These are phyloP conservation scores for Helogale parvula DNA, from an alignment of 2,113 vertebrate species.

Conservation along the genomic window DNA sequence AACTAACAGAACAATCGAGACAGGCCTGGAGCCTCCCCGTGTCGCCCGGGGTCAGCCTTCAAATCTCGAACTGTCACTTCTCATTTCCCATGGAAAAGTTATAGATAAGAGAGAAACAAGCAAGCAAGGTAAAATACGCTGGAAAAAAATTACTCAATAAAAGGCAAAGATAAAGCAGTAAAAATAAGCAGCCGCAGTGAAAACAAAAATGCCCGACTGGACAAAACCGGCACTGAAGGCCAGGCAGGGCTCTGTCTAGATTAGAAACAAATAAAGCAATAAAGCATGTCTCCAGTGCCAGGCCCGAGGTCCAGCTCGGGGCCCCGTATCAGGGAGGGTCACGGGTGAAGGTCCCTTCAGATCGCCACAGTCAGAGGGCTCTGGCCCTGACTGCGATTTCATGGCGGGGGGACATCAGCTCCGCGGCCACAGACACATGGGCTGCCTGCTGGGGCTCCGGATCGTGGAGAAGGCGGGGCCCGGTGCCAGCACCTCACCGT, in stretches of 20 bases:
- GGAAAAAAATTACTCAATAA: conserved; percentile 60
- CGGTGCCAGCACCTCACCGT: rapidly evolving
- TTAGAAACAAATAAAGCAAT: conserved; percentile 56
- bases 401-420: rapidly evolving
- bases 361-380: rapidly evolving
- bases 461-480: too few relatives aligned
- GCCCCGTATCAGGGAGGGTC: background rate
- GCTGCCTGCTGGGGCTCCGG: rapidly evolving
- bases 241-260: background rate
- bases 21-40: rapidly evolving
- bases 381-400: background rate
- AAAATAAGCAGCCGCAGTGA: background rate
- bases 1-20: background rate
- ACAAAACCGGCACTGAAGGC: background rate
- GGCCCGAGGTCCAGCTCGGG: rapidly evolving
- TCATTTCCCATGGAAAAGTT: conserved; percentile 5
- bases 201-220: background rate
- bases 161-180: conserved; percentile 54
- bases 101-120: conserved; percentile 32
- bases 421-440: rapidly evolving
- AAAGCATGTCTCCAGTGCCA: conserved; percentile 33
- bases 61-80: background rate
- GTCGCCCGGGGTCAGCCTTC: background rate
- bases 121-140: conserved; percentile 12
- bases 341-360: background rate